These are phyloP conservation scores for Meloidogyne hapla DNA, from an alignment of 1,140 invertebrate genomes.

Conservation along the genomic window DNA sequence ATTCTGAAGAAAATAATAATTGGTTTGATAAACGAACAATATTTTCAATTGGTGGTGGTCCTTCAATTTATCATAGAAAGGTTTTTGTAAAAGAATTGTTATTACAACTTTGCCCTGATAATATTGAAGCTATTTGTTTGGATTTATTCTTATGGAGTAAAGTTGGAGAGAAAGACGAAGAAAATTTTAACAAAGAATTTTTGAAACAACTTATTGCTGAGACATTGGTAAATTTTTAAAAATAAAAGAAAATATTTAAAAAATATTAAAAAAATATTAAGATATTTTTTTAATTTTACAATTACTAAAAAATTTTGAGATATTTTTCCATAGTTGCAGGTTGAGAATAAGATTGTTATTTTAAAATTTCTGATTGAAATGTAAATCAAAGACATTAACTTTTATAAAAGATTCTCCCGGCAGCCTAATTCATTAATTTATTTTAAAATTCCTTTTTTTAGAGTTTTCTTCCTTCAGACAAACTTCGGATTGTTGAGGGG, in stretches of 20 bases:
- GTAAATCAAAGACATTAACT: no score
- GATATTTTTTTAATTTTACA: no score
- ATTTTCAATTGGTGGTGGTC: neutral
- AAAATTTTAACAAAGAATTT: neutral
- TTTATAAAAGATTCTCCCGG: no score
- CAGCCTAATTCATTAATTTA: no score
- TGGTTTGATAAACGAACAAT: neutral
- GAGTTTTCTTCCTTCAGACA: neutral
- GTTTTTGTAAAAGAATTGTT: neutral
- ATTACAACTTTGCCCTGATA: neutral
- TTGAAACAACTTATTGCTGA: constrained; percentile 3
- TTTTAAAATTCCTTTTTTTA: neutral
- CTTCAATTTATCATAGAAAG: neutral
- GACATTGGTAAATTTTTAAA: neutral
- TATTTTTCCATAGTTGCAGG: no score
- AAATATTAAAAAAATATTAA: no score
- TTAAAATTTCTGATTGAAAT: no score
- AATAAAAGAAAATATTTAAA: no score
- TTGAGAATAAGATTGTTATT: no score
- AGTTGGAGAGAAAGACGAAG: neutral
- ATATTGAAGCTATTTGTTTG: neutral
- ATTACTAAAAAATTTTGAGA: no score
- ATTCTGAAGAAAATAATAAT: constrained; percentile 2
- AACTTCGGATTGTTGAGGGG: neutral
- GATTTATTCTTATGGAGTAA: neutral